These are phyloP conservation scores for Miichthys miiuy DNA, from an alignment of 2,797 vertebrate genomes.

Conservation along the genomic window DNA sequence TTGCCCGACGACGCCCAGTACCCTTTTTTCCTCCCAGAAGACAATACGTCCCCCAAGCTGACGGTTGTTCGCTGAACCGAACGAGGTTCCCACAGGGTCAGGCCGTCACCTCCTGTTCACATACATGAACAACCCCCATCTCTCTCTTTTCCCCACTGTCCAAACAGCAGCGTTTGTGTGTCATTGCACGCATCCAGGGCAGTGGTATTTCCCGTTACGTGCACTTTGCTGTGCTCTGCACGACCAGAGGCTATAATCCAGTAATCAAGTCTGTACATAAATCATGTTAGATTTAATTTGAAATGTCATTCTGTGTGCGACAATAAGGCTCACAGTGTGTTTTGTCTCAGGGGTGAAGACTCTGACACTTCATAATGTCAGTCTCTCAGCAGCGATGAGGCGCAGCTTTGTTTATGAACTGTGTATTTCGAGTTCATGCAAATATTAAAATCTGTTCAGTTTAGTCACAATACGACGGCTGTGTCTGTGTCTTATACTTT, in stretches of 20 bases:
- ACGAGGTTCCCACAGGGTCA: slow-evolving; percentile 72
- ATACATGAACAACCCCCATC: slow-evolving; percentile 33
- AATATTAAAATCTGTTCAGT: not conserved
- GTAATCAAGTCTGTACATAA: slow-evolving; percentile 17
- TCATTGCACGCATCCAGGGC: slow-evolving; percentile 43
- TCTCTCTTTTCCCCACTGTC: slow-evolving; percentile 30
- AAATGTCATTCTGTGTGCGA: slow-evolving; percentile 40
- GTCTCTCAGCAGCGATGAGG: slow-evolving; percentile 42
- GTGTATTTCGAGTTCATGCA: slow-evolving; percentile 9
- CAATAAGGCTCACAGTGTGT: slow-evolving; percentile 18
- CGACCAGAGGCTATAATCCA: slow-evolving; percentile 14
- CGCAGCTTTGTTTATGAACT: slow-evolving; percentile 48
- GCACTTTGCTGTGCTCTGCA: slow-evolving; percentile 21
- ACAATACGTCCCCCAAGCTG: slow-evolving; percentile 54
- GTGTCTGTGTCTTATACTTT: not conserved
- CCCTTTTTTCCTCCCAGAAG: slow-evolving; percentile 55
- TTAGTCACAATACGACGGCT: not conserved
- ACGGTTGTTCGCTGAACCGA: slow-evolving; percentile 52
- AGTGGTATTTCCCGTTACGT: slow-evolving; percentile 63
- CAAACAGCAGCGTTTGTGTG: slow-evolving; percentile 56
- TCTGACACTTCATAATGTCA: slow-evolving; percentile 57
- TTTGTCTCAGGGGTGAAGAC: slow-evolving; percentile 31
- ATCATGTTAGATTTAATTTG: slow-evolving; percentile 28
- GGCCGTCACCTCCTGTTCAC: slow-evolving; percentile 67
- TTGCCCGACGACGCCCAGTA: slow-evolving; percentile 12